phyloP scores from a whole-genome alignment of 1,140 invertebrate genomes.

The Tachypleus tridentatus region DNA sequence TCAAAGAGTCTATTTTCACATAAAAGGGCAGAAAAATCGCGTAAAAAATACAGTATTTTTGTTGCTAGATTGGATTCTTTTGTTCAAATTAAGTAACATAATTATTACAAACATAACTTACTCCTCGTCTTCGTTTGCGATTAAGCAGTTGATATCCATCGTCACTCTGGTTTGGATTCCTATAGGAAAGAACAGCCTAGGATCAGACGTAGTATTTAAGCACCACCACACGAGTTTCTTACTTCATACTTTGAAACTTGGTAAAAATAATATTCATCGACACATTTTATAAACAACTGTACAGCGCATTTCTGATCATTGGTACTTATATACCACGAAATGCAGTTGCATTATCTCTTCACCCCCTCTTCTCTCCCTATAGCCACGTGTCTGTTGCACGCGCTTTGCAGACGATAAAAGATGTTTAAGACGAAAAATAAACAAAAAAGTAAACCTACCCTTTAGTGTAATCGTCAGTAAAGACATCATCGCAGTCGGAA shows the following conservation, averaged over 20 bases:
- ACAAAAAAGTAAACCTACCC: neutral
- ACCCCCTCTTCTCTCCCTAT: neutral
- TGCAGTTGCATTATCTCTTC: too few species aligned
- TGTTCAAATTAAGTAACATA: neutral
- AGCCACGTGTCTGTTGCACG: neutral
- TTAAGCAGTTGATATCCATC: slow-evolving; percentile 13
- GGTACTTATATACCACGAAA: too few species aligned
- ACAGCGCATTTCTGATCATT: too few species aligned
- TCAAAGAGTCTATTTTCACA: too few species aligned
- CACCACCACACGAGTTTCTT: too few species aligned
- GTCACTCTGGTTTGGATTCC: slow-evolving; percentile 4
- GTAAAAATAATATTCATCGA: too few species aligned
- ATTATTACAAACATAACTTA: slow-evolving; percentile 5
- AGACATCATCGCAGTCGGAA: slow-evolving; percentile 19
- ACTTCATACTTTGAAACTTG: too few species aligned
- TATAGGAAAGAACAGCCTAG: neutral
- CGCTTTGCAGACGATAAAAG: neutral
- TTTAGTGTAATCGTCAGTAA: slow-evolving; percentile 7
- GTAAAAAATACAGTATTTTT: too few species aligned
- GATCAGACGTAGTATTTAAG: too few species aligned
- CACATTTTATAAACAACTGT: too few species aligned
- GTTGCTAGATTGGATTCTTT: too few species aligned
- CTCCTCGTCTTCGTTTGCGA: slow-evolving; percentile 16
- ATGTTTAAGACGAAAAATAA: slow-evolving; percentile 4
- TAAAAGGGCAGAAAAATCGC: too few species aligned